Evolutionary conservation across 2,797 vertebrate species (phyloP), one percentile per base, ranked within the genome.

Genomic region (Gephyroberyx darwinii): DNA sequence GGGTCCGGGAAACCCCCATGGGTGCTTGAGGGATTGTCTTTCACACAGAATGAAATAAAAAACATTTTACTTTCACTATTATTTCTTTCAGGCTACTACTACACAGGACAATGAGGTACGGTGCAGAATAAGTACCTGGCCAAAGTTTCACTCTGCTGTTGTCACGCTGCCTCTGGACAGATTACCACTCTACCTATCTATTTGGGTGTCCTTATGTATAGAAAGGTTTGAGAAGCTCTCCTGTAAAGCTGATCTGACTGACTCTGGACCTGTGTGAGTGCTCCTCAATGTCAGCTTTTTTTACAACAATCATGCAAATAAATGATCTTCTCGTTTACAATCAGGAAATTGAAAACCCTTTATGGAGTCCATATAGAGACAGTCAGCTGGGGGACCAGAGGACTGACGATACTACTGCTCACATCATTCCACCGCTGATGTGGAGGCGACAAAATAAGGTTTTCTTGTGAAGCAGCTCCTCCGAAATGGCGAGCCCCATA

Each of bases 1-100:
- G 39, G 39, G 10, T 2, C 45, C 68, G 71, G 71, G 71, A 77
- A 61, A 71, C 20, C 70, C 73, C 54, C 35, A 35, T 52, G 16
- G 20, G 31, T 7, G 14, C 39, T 10, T 41, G 50, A 69, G 47
- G 41, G 56, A 55, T 47, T 54, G 30, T 17, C n/a, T 7, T 14
- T 17, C 45, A 50, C 1, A 8, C 7, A 14, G 5, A 13, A 39
- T 45, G 53, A 51, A 57, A 47, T 8, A 43, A 30, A 48, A 3
- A 1, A 19, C 1, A 45, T n/a, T 53, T 19, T n/a, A 14, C 10
- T 80, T 63, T 55, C 3, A 55, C 30, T 22, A 8, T 45, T 22
- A 52, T 19, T 19, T 19, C 9, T 5, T 48, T 48, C n/a, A 48
- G 17, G 26, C 26, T 0, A 8, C 45, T 48, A n/a, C 45, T 5